These are phyloP conservation scores for Intellagama lesueurii DNA, from an alignment of 2,797 vertebrate species.

Conservation along the genomic window DNA sequence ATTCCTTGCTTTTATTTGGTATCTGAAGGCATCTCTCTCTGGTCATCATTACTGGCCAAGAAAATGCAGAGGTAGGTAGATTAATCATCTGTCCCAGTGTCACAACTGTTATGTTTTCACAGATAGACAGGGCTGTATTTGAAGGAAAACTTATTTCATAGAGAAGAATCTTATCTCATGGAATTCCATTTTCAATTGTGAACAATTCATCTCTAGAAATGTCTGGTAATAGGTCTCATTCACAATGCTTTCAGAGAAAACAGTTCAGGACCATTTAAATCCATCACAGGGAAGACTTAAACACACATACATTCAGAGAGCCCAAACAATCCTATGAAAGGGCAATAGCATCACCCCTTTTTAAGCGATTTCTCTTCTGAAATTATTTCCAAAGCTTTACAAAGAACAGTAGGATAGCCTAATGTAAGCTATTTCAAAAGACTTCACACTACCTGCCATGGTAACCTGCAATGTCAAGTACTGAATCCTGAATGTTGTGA, in stretches of 20 bases:
- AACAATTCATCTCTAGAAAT: constrained; percentile 62
- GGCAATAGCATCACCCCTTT: constrained; percentile 46
- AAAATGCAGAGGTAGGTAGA: background rate
- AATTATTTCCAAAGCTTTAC: constrained; percentile 41
- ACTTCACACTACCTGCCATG: constrained; percentile 3
- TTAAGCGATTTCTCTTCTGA: constrained; percentile 41
- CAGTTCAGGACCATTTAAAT: constrained; percentile 60
- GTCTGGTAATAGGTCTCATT: constrained; percentile 40
- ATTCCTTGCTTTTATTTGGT: background rate
- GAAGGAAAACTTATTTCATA: constrained; percentile 39
- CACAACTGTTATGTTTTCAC: constrained; percentile 7
- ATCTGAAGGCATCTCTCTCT: constrained; percentile 23
- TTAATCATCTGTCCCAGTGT: constrained; percentile 27
- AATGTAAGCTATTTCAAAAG: constrained; percentile 55
- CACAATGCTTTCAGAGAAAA: constrained; percentile 64
- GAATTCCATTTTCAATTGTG: constrained; percentile 46
- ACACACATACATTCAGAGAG: constrained; percentile 43
- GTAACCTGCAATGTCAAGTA: constrained; percentile 52
- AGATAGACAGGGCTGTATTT: background rate
- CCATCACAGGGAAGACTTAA: constrained; percentile 53
- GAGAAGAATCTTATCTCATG: constrained; percentile 30
- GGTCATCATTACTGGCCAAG: constrained; percentile 6
- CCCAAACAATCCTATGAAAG: constrained; percentile 35
- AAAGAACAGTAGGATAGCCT: constrained; percentile 33
- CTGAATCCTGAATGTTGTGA: constrained; percentile 20